phyloP scores from a whole-genome alignment of 2,888 invertebrate species.

The Chaetoderma sp. region DNA sequence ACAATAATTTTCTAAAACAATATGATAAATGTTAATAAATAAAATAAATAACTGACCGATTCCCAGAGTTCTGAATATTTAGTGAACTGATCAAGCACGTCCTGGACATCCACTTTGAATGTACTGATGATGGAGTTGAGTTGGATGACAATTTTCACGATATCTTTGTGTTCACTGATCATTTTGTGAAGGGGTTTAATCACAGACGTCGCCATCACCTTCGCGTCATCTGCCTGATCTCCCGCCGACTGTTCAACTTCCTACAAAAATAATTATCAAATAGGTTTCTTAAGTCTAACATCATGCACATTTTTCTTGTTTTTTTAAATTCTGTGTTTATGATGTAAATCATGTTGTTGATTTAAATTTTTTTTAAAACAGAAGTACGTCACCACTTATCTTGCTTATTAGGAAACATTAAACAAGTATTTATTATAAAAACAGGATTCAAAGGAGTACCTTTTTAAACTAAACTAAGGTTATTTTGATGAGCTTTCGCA shows the following conservation, averaged over 20 bases:
- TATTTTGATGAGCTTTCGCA: too few relatives aligned
- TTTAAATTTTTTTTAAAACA: too few relatives aligned
- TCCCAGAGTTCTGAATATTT: slow-evolving; percentile 78
- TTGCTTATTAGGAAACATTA: too few relatives aligned
- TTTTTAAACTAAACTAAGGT: too few relatives aligned
- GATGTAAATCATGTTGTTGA: too few relatives aligned
- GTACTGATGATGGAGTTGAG: slow-evolving; percentile 66
- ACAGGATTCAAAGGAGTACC: too few relatives aligned
- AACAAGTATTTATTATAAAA: too few relatives aligned
- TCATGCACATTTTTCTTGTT: not conserved
- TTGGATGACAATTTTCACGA: slow-evolving; percentile 77
- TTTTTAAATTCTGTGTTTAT: not conserved
- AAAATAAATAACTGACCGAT: slow-evolving; percentile 45
- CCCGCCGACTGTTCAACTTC: slow-evolving; percentile 58
- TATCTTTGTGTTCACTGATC: slow-evolving; percentile 85
- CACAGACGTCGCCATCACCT: slow-evolving; percentile 53
- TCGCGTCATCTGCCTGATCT: slow-evolving; percentile 59
- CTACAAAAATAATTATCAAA: slow-evolving; percentile 40
- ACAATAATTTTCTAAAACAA: too few relatives aligned
- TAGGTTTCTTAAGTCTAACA: not conserved
- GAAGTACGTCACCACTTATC: too few relatives aligned
- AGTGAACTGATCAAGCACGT: slow-evolving; percentile 87
- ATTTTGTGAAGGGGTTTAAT: slow-evolving; percentile 68
- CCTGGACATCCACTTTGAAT: slow-evolving; percentile 79
- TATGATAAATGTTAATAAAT: too few relatives aligned